A percentile compares a stretch with the other conserved stretches of the same genome.
Conservation (phyloP, 2,888 invertebrate genomes). For the Belgica antarctica region DNA sequence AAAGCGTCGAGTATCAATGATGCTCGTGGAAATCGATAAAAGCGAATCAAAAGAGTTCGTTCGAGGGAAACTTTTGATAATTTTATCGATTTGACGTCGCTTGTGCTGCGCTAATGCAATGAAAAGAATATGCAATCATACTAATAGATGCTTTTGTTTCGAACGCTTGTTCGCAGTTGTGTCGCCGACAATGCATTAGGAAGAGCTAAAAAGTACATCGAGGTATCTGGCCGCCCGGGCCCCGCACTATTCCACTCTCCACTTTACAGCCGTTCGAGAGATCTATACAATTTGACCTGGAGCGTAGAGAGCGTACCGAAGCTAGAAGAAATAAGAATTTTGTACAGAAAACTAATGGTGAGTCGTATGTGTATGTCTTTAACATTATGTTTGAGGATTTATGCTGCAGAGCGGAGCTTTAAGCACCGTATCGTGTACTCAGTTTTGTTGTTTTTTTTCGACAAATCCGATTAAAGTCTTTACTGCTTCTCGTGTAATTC, state of each 20-base stretch:
- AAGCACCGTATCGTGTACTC: no score
- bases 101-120: slow-evolving; percentile 7
- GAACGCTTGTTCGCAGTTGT: slow-evolving; percentile 54
- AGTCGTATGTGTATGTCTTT: slow-evolving; percentile 47
- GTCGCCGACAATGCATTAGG: slow-evolving; percentile 63
- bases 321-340: slow-evolving; percentile 61
- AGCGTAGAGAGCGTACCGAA: slow-evolving; percentile 65
- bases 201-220: slow-evolving; percentile 62
- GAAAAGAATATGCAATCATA: slow-evolving; percentile 20
- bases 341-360: slow-evolving; percentile 62
- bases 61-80: slow-evolving; percentile 18
- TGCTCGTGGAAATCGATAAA: background rate
- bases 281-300: slow-evolving; percentile 61
- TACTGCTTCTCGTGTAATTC: no score
- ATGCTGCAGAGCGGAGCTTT: background rate
- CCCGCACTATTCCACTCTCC: slow-evolving; percentile 63
- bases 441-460: background rate
- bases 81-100: slow-evolving; percentile 1
- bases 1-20: background rate
- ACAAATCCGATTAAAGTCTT: slow-evolving; percentile 2
- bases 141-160: slow-evolving; percentile 27
- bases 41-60: background rate
- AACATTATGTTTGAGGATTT: background rate
- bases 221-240: slow-evolving; percentile 62
- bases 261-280: slow-evolving; percentile 57